Conservation (phyloP, 2,797 vertebrate genomes). For the Brachymystax lenok region DNA sequence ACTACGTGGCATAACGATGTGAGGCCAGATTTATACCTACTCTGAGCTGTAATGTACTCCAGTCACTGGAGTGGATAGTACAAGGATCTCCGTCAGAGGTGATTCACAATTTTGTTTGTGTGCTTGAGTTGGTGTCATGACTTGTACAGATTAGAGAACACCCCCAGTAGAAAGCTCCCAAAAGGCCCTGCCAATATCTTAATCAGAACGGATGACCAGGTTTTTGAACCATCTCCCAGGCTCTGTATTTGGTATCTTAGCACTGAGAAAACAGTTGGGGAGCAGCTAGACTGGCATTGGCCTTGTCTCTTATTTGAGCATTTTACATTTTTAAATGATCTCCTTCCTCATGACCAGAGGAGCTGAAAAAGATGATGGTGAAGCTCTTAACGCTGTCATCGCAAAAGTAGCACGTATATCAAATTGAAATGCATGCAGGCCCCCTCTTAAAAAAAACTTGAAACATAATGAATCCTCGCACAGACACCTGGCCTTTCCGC, state of each 20-base stretch:
- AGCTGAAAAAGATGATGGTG: slow-evolving; percentile 36
- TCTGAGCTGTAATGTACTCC: slow-evolving; percentile 62
- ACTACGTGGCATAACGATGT: slow-evolving; percentile 37
- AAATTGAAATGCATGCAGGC: slow-evolving; percentile 36
- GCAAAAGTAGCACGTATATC: slow-evolving; percentile 41
- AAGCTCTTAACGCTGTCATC: slow-evolving; percentile 21
- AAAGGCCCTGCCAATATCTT: slow-evolving; percentile 32
- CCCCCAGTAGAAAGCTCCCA: background rate
- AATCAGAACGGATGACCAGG: slow-evolving; percentile 45
- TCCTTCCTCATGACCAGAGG: slow-evolving; percentile 1
- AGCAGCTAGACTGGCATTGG: slow-evolving; percentile 37
- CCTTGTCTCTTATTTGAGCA: slow-evolving; percentile 43
- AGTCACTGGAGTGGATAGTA: slow-evolving; percentile 17
- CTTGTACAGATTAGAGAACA: slow-evolving; percentile 5
- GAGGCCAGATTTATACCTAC: slow-evolving; percentile 64
- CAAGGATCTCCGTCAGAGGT: slow-evolving; percentile 17
- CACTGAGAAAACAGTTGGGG: slow-evolving; percentile 2
- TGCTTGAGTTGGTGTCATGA: background rate
- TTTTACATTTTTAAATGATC: slow-evolving; percentile 54
- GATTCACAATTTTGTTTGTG: background rate
- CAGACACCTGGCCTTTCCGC: slow-evolving; percentile 46
- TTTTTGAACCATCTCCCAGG: slow-evolving; percentile 12
- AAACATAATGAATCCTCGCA: slow-evolving; percentile 62
- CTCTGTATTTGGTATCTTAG: slow-evolving; percentile 15
- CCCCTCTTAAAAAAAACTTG: slow-evolving; percentile 55